Conservation (phyloP, 2,888 invertebrate species). For the Leuctra nigra region DNA sequence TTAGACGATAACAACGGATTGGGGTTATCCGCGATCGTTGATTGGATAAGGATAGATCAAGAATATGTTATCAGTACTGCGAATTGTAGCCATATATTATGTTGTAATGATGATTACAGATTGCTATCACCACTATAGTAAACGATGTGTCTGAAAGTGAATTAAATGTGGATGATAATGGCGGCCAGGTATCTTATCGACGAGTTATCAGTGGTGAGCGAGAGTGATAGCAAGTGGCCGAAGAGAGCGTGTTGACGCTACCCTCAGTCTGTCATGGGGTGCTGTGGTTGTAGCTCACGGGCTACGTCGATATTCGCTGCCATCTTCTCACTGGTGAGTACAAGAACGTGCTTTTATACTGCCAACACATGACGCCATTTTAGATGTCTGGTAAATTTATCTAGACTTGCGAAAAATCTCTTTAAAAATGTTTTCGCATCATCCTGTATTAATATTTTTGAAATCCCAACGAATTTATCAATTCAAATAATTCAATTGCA, state of each 20-base stretch:
- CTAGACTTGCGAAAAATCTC: too few relatives aligned
- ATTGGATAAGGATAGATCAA: background rate
- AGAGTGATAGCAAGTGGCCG: background rate
- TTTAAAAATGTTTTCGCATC: too few relatives aligned
- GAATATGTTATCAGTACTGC: background rate
- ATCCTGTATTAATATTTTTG: background rate
- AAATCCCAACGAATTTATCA: background rate
- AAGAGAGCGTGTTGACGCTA: background rate
- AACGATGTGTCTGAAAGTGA: background rate
- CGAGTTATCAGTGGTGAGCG: background rate
- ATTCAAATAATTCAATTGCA: too few relatives aligned
- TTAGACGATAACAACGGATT: background rate
- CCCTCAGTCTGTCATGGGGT: background rate
- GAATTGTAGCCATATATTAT: background rate
- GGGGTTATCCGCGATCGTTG: background rate
- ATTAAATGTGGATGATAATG: slow-evolving; percentile 1
- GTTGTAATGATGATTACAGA: background rate
- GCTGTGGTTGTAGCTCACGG: slow-evolving; percentile 9
- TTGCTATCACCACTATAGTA: background rate
- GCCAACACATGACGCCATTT: background rate
- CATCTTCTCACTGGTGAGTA: slow-evolving; percentile 6
- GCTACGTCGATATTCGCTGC: slow-evolving; percentile 11
- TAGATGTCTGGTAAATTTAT: too few relatives aligned
- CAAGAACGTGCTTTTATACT: background rate
- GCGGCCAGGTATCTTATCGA: slow-evolving; percentile 2